phyloP scores from a whole-genome alignment of 1,140 invertebrate species.

The Callitettix versicolor region DNA sequence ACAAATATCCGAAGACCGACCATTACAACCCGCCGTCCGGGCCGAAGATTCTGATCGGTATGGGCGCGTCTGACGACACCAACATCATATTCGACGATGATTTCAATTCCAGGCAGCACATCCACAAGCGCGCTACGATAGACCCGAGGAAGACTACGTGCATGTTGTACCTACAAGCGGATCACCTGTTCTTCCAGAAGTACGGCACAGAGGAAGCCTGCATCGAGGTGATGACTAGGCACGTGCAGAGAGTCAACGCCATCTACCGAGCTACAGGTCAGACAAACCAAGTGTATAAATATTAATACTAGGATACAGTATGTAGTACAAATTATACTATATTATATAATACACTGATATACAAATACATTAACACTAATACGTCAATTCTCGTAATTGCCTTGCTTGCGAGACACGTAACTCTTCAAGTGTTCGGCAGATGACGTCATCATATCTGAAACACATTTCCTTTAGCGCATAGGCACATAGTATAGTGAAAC shows the following conservation, averaged over 20 bases:
- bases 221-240: constrained; percentile 88
- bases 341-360: too few relatives aligned
- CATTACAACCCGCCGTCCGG: background rate
- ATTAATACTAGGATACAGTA: too few relatives aligned
- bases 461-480: too few relatives aligned
- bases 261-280: constrained; percentile 84
- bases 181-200: constrained; percentile 87
- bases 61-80: constrained; percentile 11
- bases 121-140: constrained; percentile 59
- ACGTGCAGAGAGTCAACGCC: constrained; percentile 85
- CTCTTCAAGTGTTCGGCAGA: too few relatives aligned
- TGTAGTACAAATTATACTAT: too few relatives aligned
- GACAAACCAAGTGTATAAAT: too few relatives aligned
- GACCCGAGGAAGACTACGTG: constrained; percentile 59
- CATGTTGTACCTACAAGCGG: constrained; percentile 87
- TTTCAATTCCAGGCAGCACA: constrained; percentile 34
- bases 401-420: too few relatives aligned
- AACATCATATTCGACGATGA: constrained; percentile 25
- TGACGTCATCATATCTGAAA: too few relatives aligned
- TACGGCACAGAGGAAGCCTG: constrained; percentile 87
- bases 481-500: too few relatives aligned
- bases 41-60: constrained; percentile 14
- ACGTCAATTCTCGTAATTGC: too few relatives aligned
- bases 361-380: too few relatives aligned
- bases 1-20: background rate